Percentiles rank a stretch among this genome's conserved stretches.
Evolutionary conservation across 2,888 invertebrate genomes (phyloP).

Genomic region (Pterobdella sp.): DNA sequence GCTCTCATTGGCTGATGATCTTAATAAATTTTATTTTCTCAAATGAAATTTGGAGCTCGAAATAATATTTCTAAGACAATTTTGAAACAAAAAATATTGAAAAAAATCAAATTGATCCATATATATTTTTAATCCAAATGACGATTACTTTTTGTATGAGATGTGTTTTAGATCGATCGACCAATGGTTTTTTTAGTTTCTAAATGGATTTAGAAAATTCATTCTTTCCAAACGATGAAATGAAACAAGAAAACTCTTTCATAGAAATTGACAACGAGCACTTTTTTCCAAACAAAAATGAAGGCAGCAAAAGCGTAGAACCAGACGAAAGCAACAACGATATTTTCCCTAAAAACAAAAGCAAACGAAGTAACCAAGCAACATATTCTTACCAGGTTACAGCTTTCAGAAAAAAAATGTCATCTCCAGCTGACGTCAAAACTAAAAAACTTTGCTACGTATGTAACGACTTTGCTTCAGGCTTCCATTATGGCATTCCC

Average conservation of each 20-base stretch:
- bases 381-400: background rate
- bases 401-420: background rate
- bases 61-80: background rate
- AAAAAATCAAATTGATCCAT: background rate
- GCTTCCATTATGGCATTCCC: constrained; percentile 81
- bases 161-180: too few relatives aligned
- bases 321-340: constrained; percentile 29
- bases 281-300: constrained; percentile 8
- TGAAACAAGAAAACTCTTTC: background rate
- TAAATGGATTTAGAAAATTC: background rate
- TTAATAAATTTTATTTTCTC: background rate
- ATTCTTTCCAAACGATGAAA: background rate
- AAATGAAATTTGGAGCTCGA: too few relatives aligned
- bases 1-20: background rate
- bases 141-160: too few relatives aligned
- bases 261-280: background rate
- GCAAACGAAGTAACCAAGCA: too few relatives aligned
- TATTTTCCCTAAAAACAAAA: too few relatives aligned
- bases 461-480: constrained; percentile 89
- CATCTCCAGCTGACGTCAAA: constrained; percentile 2
- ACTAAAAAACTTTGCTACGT: constrained; percentile 69
- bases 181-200: too few relatives aligned
- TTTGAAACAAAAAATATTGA: background rate
- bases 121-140: background rate
- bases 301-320: constrained; percentile 26